Evolutionary conservation across 2,797 vertebrate genomes (phyloP).

Genomic region (Sebastes cheni): DNA sequence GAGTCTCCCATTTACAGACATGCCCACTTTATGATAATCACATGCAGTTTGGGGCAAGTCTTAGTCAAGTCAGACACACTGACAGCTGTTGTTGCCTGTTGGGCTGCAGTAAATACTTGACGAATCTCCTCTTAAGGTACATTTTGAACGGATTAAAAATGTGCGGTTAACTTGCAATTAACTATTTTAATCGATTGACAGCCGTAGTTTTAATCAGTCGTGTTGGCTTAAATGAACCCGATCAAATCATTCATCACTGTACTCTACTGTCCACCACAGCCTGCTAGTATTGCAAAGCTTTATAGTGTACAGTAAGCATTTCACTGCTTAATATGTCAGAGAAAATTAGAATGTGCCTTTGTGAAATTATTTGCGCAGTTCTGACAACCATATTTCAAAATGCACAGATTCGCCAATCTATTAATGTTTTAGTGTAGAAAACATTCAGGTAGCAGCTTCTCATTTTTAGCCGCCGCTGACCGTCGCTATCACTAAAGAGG

Average conservation of each 20-base stretch:
- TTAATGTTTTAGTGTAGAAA: background rate
- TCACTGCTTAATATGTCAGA: background rate
- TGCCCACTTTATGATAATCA: too few relatives aligned
- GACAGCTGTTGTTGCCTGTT: too few relatives aligned
- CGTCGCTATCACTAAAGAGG: background rate
- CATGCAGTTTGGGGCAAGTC: too few relatives aligned
- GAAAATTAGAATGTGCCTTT: background rate
- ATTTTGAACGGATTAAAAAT: too few relatives aligned
- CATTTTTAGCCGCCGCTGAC: background rate
- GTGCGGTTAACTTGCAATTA: too few relatives aligned
- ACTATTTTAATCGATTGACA: too few relatives aligned
- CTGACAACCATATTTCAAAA: background rate
- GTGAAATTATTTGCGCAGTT: background rate
- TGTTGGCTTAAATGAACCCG: background rate
- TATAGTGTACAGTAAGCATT: background rate
- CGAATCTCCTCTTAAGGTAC: too few relatives aligned
- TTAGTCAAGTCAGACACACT: too few relatives aligned
- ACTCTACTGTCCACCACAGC: background rate
- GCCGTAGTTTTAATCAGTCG: too few relatives aligned
- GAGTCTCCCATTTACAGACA: too few relatives aligned
- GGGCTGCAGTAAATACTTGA: too few relatives aligned
- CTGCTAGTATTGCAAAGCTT: background rate
- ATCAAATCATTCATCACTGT: background rate
- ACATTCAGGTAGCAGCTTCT: background rate
- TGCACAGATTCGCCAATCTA: background rate